These are phyloP conservation scores for Bostrychus sinensis DNA, from an alignment of 2,113 vertebrate species.

Conservation along the genomic window DNA sequence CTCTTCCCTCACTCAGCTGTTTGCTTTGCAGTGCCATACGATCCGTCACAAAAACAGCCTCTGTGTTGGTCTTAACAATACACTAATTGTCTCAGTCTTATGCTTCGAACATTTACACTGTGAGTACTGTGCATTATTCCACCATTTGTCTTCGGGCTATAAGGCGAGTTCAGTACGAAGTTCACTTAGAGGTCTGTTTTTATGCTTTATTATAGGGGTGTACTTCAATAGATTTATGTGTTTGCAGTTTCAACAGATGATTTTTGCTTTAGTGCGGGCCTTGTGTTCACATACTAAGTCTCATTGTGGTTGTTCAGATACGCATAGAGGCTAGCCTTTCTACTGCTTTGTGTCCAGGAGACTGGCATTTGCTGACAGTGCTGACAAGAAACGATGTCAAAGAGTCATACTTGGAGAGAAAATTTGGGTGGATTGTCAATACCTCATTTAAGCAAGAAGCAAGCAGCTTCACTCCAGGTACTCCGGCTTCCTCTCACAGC, in stretches of 20 bases:
- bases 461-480: too few relatives aligned
- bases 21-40: constrained; percentile 25
- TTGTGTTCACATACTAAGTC: neutral
- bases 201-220: neutral
- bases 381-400: too few relatives aligned
- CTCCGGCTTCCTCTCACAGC: too few relatives aligned
- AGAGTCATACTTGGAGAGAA: too few relatives aligned
- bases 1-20: neutral
- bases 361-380: too few relatives aligned
- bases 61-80: neutral
- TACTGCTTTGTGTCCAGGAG: too few relatives aligned
- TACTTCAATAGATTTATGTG: neutral
- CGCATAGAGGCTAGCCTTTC: too few relatives aligned
- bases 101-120: neutral
- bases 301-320: too few relatives aligned
- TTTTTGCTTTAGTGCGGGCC: neutral
- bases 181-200: constrained; percentile 9
- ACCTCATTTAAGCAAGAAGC: too few relatives aligned
- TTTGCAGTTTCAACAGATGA: neutral
- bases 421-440: too few relatives aligned
- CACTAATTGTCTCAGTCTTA: neutral
- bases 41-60: constrained; percentile 41
- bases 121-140: constrained; percentile 1
- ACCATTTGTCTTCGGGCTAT: constrained; percentile 2
- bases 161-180: neutral